A percentile compares a stretch with the other conserved stretches of the same genome.
Evolutionary conservation across 1,140 invertebrate genomes (phyloP).

Genomic region (Tribolium madens): DNA sequence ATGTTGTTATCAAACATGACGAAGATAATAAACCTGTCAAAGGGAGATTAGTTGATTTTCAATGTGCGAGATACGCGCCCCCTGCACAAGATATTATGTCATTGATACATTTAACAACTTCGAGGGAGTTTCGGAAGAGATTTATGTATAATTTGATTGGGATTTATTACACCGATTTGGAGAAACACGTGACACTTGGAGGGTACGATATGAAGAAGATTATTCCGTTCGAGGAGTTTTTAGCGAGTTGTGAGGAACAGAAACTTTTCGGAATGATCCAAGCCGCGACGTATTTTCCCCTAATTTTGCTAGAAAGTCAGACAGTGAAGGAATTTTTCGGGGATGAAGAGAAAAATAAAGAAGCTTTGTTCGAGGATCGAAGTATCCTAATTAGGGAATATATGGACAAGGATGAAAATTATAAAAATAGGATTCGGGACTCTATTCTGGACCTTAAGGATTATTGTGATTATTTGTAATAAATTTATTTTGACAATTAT

Average conservation of each 20-base stretch:
- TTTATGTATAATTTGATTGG: conserved; percentile 53
- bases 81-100: conserved; percentile 67
- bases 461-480: conserved; percentile 50
- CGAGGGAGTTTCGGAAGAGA: conserved; percentile 59
- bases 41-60: conserved; percentile 66
- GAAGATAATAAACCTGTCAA: conserved; percentile 59
- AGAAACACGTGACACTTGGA: conserved; percentile 48
- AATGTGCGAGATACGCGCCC: conserved; percentile 65
- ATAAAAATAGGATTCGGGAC: conserved; percentile 48
- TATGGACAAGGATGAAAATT: conserved; percentile 50
- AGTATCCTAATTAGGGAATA: conserved; percentile 49
- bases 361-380: conserved; percentile 51
- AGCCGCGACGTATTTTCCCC: conserved; percentile 54
- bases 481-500: not conserved
- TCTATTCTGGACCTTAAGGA: conserved; percentile 56
- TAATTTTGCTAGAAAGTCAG: conserved; percentile 51
- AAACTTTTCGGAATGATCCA: conserved; percentile 56
- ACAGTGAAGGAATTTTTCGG: conserved; percentile 47
- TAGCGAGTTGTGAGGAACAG: conserved; percentile 55
- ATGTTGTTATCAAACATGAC: conserved; percentile 65
- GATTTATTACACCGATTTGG: conserved; percentile 54
- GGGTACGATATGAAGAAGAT: conserved; percentile 48
- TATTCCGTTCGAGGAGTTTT: conserved; percentile 52
- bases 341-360: conserved; percentile 43
- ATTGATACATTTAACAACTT: conserved; percentile 65